Base-by-base conservation (phyloP, 2,797 vertebrate genomes). In the Coregonus suidteri region DNA sequence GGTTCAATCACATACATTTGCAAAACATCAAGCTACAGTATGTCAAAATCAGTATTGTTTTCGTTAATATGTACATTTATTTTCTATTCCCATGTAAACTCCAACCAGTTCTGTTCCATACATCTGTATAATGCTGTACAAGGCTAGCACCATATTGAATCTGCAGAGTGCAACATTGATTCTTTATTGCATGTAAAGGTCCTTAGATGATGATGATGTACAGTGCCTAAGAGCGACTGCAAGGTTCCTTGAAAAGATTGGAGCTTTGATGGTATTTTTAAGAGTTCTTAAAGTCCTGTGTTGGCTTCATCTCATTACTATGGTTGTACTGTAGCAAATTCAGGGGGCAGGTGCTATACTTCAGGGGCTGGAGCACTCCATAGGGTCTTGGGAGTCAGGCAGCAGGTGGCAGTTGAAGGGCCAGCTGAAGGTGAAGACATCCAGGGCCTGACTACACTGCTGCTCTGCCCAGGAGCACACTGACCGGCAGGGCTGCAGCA, bases 381-480 rank as follows among this genome's bases (percentile, higher is more conserved):
- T 47, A 1, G 95, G 94, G 83, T 95, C 92, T 0, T 71, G 90
- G 3, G 96, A 95, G 81, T 97, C 94, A 0, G 95, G 96, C 73
- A 98, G 93, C 74, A 97, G 93, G 89, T 96, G 96, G 88, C 98
- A 99, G 93, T 97, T 98, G 91, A 99, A 96, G 78, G 96, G 96
- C 98, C 98, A 99, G 83, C 93, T 95, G 82, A 97, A 94, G 76
- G 95, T 94, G 1, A 98, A 91, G 18, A 95, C 90, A 25, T 95
- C 89, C 25, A 99, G 92, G 64, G 95, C 91, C n/a, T 91, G 93
- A 75, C 91, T 93, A 89, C 98, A 99, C 9, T 93, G 94, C 73
- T 88, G 93, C 85, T 98, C 94, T 0, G 97, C 96, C 0, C 88
- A 92, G 74, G 93, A 92, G 90, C 98, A 99, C 82, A 98, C 94